Evolutionary conservation across 2,113 vertebrate species (phyloP).

Genomic region (Caretta caretta): DNA sequence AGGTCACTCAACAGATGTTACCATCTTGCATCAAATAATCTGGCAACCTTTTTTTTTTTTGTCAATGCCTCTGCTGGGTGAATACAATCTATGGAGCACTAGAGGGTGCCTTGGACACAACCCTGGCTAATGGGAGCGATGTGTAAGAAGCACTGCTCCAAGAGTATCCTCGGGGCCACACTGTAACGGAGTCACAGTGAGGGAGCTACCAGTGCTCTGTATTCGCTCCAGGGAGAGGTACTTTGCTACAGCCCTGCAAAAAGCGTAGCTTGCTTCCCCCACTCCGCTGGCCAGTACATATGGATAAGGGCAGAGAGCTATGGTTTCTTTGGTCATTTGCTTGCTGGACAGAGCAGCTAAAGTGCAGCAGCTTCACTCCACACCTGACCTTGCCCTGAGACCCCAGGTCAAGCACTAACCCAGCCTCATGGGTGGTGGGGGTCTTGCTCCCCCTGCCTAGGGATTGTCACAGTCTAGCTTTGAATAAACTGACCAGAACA

Average conservation of each 20-base stretch:
- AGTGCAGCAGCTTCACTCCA: accelerated
- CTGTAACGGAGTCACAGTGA: accelerated
- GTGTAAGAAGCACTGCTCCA: neutral
- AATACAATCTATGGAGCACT: neutral
- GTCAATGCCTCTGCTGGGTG: neutral
- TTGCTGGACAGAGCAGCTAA: accelerated
- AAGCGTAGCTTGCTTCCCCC: accelerated
- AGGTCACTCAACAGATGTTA: neutral
- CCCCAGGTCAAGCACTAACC: too few relatives aligned
- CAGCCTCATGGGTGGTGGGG: neutral
- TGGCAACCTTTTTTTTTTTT: neutral
- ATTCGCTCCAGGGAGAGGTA: neutral
- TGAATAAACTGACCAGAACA: neutral
- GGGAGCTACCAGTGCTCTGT: accelerated
- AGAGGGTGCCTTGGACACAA: neutral
- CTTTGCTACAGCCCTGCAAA: accelerated
- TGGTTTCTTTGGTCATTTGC: neutral
- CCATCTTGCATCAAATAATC: neutral
- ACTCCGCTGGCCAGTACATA: neutral
- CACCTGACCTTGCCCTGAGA: too few relatives aligned
- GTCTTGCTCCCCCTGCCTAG: slow-evolving; percentile 26
- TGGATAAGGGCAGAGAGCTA: neutral
- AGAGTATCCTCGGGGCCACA: neutral
- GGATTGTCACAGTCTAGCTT: neutral
- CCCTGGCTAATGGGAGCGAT: neutral